Evolutionary conservation across 1,140 invertebrate species (phyloP), one percentile per base, ranked within the genome.

Genomic region (Drosophila takahashii): DNA sequence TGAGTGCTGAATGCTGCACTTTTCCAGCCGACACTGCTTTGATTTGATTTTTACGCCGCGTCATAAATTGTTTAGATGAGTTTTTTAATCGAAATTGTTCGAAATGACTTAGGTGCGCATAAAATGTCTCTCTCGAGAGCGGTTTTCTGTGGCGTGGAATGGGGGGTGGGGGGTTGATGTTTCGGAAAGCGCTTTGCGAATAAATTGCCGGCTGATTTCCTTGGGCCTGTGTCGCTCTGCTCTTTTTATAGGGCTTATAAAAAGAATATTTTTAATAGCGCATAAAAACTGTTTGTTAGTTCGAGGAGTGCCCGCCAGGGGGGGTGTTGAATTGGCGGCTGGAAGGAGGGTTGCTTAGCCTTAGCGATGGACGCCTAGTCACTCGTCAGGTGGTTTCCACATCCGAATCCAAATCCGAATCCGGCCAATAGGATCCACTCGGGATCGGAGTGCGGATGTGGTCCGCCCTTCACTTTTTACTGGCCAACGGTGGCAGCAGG

Each of bases 41-140:
- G 90, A 91, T 91, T 91, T 90, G 80, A 91, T 91, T 90, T 91
- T 91, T 91, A 91, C 90, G 85, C 72, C 77, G 57, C 76, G 79
- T 73, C 85, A 91, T 91, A 91, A 91, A 91, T 91, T 91, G 90
- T 91, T 91, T 91, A 91, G 90, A 91, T 91, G 90, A 91, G 90
- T 91, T 91, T 91, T 91, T 91, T 91, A 91, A 91, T 91, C 90
- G 90, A 91, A 91, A 91, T 90, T 90, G 86, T 90, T 91, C 77
- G 85, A 79, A 91, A 91, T 91, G 90, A 83, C 86, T 91, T 90
- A 90, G 89, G 89, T 90, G 79, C 71, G 89, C 83, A 87, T 89
- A 89, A 89, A 89, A 89, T 89, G 84, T 89, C 84, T 89, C 83
- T 73, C 80, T 60, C 65, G 41, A 26, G 11, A 22, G 37, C 15